Evolutionary conservation across 2,797 vertebrate species (phyloP).

Genomic region (Neosilurus hyrtlii): DNA sequence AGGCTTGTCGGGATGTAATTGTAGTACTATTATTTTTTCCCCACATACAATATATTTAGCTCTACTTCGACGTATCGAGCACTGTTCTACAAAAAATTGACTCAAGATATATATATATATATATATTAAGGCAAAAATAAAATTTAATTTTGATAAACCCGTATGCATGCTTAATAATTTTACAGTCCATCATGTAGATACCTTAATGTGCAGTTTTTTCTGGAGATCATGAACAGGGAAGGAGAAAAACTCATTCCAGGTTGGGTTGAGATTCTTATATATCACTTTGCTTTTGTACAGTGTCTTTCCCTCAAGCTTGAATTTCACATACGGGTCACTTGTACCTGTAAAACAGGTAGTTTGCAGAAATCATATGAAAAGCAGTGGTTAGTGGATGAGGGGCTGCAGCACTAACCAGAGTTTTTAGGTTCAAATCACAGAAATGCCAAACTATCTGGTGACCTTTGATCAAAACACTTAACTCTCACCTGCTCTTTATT

Average conservation of each 20-base stretch:
- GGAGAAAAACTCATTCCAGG: slow-evolving; percentile 88
- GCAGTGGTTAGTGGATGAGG: neutral
- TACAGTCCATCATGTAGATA: slow-evolving; percentile 49
- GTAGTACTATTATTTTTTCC: no score
- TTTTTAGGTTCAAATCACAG: neutral
- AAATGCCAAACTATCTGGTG: neutral
- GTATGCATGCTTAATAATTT: neutral
- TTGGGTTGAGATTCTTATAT: slow-evolving; percentile 90
- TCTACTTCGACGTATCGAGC: no score
- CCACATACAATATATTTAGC: no score
- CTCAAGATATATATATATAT: no score
- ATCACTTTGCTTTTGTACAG: slow-evolving; percentile 95
- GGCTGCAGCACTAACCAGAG: neutral
- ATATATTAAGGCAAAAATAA: no score
- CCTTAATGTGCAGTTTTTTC: slow-evolving; percentile 87
- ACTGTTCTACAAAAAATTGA: no score
- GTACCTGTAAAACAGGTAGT: slow-evolving; percentile 75
- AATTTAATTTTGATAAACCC: neutral
- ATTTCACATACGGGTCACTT: slow-evolving; percentile 95
- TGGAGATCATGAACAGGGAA: slow-evolving; percentile 85
- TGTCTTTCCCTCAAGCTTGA: slow-evolving; percentile 90
- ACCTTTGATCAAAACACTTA: no score
- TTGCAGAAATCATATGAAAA: neutral
- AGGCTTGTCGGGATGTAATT: no score
- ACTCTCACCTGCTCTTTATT: no score